A percentile compares a stretch with the other conserved stretches of the same genome.
Evolutionary conservation across 2,113 vertebrate genomes (phyloP).

Genomic region (Zootoca vivipara): DNA sequence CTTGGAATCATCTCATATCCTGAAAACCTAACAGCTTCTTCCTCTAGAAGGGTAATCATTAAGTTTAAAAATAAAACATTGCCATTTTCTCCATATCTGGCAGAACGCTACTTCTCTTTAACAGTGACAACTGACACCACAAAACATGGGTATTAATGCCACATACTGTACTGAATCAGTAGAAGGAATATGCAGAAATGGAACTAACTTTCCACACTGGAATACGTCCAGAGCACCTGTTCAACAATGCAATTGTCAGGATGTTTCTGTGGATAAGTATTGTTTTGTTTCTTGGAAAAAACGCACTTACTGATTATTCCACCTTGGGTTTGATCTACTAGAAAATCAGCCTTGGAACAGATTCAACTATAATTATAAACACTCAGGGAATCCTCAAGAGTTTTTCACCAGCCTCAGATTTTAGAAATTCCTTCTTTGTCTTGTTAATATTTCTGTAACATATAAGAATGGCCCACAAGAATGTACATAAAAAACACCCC

Average conservation of each 20-base stretch:
- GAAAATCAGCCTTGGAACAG: background rate
- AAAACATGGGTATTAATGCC: background rate
- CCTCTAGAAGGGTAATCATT: background rate
- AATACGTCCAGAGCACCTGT: background rate
- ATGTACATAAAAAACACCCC: conserved; percentile 30
- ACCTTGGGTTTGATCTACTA: background rate
- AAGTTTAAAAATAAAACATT: background rate
- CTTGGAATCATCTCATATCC: background rate
- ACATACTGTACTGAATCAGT: background rate
- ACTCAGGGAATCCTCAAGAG: background rate
- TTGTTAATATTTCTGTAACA: conserved; percentile 40
- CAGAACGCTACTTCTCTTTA: background rate
- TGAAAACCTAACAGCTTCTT: background rate
- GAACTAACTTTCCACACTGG: background rate
- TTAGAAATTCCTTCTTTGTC: background rate
- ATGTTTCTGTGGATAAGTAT: background rate
- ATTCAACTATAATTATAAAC: background rate
- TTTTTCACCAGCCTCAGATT: background rate
- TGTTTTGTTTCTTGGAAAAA: background rate
- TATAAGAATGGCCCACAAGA: background rate
- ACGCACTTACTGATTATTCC: background rate
- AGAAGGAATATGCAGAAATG: background rate
- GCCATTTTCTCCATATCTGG: background rate
- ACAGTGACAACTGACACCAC: background rate
- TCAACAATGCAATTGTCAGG: background rate